These are phyloP conservation scores for Cloeon dipterum DNA, from an alignment of 2,888 invertebrate genomes.

Conservation along the genomic window DNA sequence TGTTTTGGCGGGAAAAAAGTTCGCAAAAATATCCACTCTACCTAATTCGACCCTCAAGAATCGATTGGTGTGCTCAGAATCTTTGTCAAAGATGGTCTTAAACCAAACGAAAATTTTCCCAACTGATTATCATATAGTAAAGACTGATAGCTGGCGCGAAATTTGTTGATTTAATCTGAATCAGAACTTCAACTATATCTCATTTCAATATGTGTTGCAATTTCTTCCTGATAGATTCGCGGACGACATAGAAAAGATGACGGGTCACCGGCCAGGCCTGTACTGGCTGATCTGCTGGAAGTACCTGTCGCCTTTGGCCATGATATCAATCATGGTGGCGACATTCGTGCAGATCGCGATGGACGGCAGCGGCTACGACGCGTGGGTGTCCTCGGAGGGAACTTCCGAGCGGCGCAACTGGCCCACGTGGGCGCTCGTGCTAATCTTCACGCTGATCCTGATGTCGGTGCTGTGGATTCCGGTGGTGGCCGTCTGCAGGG, in stretches of 20 bases:
- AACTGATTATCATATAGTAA: no score
- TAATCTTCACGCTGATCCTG: slow-evolving; percentile 48
- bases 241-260: slow-evolving; percentile 89
- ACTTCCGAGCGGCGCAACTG: slow-evolving; percentile 54
- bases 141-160: no score
- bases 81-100: no score
- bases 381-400: slow-evolving; percentile 55
- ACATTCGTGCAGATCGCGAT: slow-evolving; percentile 59
- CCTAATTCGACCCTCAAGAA: no score
- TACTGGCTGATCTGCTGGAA: slow-evolving; percentile 94
- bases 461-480: slow-evolving; percentile 80
- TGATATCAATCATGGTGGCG: slow-evolving; percentile 64
- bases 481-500: slow-evolving; percentile 53
- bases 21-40: no score
- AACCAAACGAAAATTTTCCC: no score
- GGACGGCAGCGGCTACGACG: slow-evolving; percentile 64
- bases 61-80: no score
- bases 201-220: neutral
- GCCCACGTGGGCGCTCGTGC: slow-evolving; percentile 62
- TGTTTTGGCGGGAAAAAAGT: no score
- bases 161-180: no score
- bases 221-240: slow-evolving; percentile 38
- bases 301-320: slow-evolving; percentile 71
- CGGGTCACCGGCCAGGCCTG: slow-evolving; percentile 61
- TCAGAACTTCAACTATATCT: neutral